phyloP scores from a whole-genome alignment of 2,888 invertebrate species.

The Thymelicus sylvestris region DNA sequence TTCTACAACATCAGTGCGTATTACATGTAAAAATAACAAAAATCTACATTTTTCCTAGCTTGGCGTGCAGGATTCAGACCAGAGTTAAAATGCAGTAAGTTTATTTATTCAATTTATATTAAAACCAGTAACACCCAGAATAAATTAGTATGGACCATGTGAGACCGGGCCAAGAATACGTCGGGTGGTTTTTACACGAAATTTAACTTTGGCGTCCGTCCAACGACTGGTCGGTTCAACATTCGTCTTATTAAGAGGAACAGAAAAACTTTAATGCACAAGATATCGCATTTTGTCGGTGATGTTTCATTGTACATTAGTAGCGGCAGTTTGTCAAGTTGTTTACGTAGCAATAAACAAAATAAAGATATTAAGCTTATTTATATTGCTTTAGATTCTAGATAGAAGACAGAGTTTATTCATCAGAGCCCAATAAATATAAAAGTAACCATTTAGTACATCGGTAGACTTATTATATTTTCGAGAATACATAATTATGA shows the following conservation, averaged over 20 bases:
- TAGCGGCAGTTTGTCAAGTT: slow-evolving; percentile 15
- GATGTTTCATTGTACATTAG: slow-evolving; percentile 27
- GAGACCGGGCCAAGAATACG: slow-evolving; percentile 11
- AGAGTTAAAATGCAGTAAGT: background rate
- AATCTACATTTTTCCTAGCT: too few species aligned
- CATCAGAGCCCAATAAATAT: too few species aligned
- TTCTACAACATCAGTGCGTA: too few species aligned
- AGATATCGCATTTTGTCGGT: slow-evolving; percentile 23
- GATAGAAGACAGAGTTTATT: background rate
- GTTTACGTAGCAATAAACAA: slow-evolving; percentile 3
- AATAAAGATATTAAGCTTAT: slow-evolving; percentile 4
- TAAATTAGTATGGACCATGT: slow-evolving; percentile 7
- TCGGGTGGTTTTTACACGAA: slow-evolving; percentile 26
- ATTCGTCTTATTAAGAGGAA: slow-evolving; percentile 26
- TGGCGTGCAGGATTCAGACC: too few species aligned
- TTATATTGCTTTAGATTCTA: background rate
- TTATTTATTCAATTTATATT: slow-evolving; percentile 2
- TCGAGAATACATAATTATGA: too few species aligned
- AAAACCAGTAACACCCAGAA: slow-evolving; percentile 14
- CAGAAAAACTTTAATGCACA: slow-evolving; percentile 22
- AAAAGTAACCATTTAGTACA: too few species aligned
- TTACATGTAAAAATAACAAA: too few species aligned
- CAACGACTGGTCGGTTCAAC: slow-evolving; percentile 18
- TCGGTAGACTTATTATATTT: too few species aligned
- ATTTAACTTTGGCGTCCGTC: slow-evolving; percentile 29